Evolutionary conservation across 2,797 vertebrate genomes (phyloP), one percentile per base, ranked within the genome.

Genomic region (Spea hammondii): DNA sequence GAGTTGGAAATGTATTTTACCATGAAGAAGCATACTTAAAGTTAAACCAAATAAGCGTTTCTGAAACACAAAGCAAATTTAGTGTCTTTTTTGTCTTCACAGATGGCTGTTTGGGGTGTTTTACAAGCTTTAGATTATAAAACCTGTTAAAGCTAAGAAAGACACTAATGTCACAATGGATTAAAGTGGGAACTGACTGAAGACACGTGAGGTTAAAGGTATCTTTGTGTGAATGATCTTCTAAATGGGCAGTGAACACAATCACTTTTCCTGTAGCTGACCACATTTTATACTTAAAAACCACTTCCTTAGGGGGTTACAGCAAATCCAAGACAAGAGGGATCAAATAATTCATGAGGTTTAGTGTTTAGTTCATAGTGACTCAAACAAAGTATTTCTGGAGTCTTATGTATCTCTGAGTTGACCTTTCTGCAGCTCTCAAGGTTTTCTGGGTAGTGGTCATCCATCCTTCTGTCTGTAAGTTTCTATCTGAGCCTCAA

Each of bases 241-340:
- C 11, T 66, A 72, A 66, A 78, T 78, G 70, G 57, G 44, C 9
- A 57, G 46, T 55, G 50, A 48, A 55, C 66, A 51, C 44, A 78
- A 72, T 78, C 60, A 72, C 60, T 66, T 72, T 72, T 72, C 14
- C 46, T 72, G 51, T 45, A 66, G 14, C 60, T 32, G 32, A 32
- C 32, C 32, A 32, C 32, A 32, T 32, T 32, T 32, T 2, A 65
- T 14, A 78, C 32, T 70, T 72, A 55, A 50, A 72, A 72, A 49
- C 60, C 17, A 46, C 11, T 71, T 79, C 51, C 17, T 68, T 60
- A 73, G 70, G 44, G 70, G 65, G 59, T 79, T 59, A 79, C 32
- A 65, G 17, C 70, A 79, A 73, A 79, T 73, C 77, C 46, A 53
- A 79, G 77, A 64, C 45, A 17, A 68, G 53, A 54, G 54, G 65